These are phyloP conservation scores for Ibycter americanus DNA, from an alignment of 2,797 vertebrate species.

Conservation along the genomic window DNA sequence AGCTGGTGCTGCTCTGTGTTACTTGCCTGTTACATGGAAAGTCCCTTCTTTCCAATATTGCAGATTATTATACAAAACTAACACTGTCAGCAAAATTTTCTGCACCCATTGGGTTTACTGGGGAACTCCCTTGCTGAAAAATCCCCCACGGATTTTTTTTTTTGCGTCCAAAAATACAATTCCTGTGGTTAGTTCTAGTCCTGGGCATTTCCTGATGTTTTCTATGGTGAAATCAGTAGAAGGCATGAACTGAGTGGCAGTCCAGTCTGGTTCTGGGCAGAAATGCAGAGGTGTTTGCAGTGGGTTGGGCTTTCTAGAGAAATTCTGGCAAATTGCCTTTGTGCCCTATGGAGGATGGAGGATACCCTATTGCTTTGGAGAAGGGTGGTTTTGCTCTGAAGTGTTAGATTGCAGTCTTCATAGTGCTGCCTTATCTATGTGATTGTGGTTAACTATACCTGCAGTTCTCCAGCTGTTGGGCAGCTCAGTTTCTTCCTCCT, in stretches of 20 bases:
- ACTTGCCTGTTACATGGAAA: background rate
- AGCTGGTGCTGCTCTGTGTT: background rate
- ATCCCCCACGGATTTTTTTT: background rate
- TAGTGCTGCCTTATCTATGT: background rate
- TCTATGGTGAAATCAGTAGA: background rate
- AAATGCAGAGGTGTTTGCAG: background rate
- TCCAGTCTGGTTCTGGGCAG: background rate
- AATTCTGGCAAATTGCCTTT: background rate
- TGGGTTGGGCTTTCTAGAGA: background rate
- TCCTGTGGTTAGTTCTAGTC: background rate
- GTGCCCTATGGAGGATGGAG: background rate
- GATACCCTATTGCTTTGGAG: background rate
- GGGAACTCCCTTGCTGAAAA: constrained; percentile 14
- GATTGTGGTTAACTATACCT: background rate
- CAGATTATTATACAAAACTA: background rate
- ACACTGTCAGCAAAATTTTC: background rate
- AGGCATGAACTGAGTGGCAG: background rate
- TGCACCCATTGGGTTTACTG: background rate
- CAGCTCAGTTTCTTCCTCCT: background rate
- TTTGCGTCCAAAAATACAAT: background rate
- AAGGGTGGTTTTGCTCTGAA: background rate
- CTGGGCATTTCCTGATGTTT: background rate
- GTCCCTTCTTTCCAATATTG: background rate
- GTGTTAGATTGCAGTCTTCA: background rate
- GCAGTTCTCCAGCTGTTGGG: background rate